These are phyloP conservation scores for Phalacrocorax carbo DNA, from an alignment of 2,113 vertebrate species.

Conservation along the genomic window DNA sequence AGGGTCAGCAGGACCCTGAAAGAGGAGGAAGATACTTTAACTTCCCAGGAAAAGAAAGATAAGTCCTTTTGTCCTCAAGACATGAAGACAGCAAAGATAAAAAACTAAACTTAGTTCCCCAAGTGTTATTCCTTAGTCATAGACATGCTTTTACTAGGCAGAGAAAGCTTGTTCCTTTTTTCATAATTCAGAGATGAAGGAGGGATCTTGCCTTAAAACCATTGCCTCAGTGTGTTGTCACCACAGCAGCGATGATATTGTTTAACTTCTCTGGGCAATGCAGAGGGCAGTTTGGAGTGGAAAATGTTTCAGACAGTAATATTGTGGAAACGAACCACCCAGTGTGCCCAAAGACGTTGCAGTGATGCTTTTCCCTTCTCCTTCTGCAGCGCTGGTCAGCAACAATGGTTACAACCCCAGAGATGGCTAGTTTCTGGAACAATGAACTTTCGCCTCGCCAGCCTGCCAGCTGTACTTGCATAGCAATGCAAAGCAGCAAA, in stretches of 20 bases:
- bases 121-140: not conserved
- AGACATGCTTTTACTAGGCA: not conserved
- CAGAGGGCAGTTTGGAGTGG: not conserved
- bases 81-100: not conserved
- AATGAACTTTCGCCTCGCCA: not conserved
- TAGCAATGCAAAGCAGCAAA: not conserved
- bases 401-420: not conserved
- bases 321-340: not conserved
- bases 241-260: not conserved
- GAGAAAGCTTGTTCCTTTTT: not conserved
- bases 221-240: not conserved
- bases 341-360: not conserved
- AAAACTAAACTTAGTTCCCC: not conserved
- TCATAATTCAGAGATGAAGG: not conserved
- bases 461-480: not conserved
- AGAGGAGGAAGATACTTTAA: not conserved
- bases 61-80: not conserved
- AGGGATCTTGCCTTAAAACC: not conserved
- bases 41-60: not conserved
- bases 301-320: not conserved
- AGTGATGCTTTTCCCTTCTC: not conserved
- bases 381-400: not conserved
- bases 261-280: not conserved
- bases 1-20: not conserved
- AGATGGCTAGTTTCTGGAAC: not conserved